Base-by-base conservation (phyloP, 2,888 invertebrate species). In the Parapristionchus giblindavisi region DNA sequence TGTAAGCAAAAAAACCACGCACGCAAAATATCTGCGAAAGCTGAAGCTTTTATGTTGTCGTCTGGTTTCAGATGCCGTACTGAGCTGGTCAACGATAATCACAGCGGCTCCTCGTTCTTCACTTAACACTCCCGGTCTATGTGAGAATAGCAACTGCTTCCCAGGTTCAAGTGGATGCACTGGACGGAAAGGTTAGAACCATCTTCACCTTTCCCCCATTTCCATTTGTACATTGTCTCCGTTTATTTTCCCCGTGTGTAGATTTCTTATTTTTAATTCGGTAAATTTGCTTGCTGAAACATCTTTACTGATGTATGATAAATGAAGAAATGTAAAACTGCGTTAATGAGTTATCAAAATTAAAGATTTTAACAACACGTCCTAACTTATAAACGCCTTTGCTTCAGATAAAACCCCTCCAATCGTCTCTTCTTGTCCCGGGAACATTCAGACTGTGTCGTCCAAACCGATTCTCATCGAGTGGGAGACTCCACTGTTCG, bases 351-450 rank as follows among this genome's bases (percentile, higher is more conserved):
- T 17, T 34, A 34, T 36, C 29, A n/a, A n/a, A n/a, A n/a, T n/a
- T n/a, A n/a, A n/a, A n/a, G n/a, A n/a, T n/a, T n/a, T n/a, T n/a
- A n/a, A n/a, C n/a, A n/a, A n/a, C n/a, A n/a, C n/a, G n/a, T n/a
- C n/a, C n/a, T n/a, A n/a, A n/a, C n/a, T n/a, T n/a, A n/a, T n/a
- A n/a, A n/a, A n/a, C n/a, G n/a, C n/a, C n/a, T n/a, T n/a, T n/a
- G n/a, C 27, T 65, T 43, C 29, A 65, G 63, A 65, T 17, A 65
- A 65, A 8, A 27, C 63, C 0, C 63, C 63, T 0, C 63, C 63
- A 1, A 17, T 65, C 24, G 63, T 43, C 17, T 43, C 63, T 5
- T 65, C 3, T 8, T 65, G 63, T 14, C 63, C 63, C 17, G 29
- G 43, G 8, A 43, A 65, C 24, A 3, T 27, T 29, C 32, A 29